Percentiles rank a stretch among this genome's conserved stretches.
These are phyloP conservation scores for Teleogryllus occipitalis DNA, from an alignment of 1,140 invertebrate species.

Conservation along the genomic window DNA sequence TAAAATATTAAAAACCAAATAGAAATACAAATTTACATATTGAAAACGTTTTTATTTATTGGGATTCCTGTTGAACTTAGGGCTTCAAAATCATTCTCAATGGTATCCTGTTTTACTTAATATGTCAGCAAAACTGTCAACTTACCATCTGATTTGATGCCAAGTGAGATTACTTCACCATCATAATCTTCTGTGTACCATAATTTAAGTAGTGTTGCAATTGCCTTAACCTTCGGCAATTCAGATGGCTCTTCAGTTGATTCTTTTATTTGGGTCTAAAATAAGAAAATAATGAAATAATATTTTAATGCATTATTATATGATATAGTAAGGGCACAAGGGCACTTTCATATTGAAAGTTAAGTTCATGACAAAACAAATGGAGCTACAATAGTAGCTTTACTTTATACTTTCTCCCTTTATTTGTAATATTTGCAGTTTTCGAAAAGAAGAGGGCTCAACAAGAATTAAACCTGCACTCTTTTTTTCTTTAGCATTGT, in stretches of 20 bases:
- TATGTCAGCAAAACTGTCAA: neutral
- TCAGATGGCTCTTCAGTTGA: neutral
- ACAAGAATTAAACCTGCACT: too few relatives aligned
- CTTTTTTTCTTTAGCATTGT: too few relatives aligned
- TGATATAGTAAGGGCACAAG: neutral
- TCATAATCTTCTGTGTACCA: constrained; percentile 13
- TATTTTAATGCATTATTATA: too few relatives aligned
- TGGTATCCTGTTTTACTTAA: too few relatives aligned
- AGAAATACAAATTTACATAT: too few relatives aligned
- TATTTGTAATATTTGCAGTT: neutral
- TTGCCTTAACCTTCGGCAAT: constrained; percentile 11
- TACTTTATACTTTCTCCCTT: neutral
- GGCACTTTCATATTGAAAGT: neutral
- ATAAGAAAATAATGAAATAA: too few relatives aligned
- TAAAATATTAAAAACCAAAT: too few relatives aligned
- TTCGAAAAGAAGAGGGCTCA: too few relatives aligned
- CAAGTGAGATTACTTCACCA: constrained; percentile 11
- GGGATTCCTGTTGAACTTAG: too few relatives aligned
- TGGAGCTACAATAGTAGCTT: neutral
- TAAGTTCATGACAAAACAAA: neutral
- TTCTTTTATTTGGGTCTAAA: neutral
- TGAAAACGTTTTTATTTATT: too few relatives aligned
- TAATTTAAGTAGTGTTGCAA: neutral
- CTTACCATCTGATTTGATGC: constrained; percentile 15
- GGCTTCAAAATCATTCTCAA: too few relatives aligned